Evolutionary conservation across 2,797 vertebrate species (phyloP), one percentile per base, ranked within the genome.

Genomic region (Typhlichthys subterraneus): DNA sequence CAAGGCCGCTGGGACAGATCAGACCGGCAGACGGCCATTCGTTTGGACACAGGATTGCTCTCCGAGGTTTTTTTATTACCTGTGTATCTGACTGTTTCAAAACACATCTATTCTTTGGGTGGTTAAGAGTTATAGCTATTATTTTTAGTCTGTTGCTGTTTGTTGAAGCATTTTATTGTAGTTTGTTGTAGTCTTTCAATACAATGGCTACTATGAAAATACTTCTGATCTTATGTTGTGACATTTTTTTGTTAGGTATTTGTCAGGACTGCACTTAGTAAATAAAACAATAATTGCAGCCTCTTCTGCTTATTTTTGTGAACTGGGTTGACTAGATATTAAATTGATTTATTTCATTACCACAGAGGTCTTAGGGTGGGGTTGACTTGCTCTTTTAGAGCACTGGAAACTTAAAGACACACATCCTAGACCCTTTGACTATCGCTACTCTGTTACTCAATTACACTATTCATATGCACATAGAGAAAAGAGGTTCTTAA

Each of bases 21-120:
- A 69, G 70, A 65, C 69, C 67, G 65, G 53, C 65, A 4, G 75
- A 71, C 45, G 66, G 63, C 70, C 60, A 64, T 72, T 66, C 23
- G 19, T 72, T 46, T 58, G 13, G 23, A 47, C 42, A 47, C 12
- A n/a, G 38, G 38, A 33, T 33, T n/a, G 4, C 53, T 54, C 29
- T 54, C 23, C 29, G n/a, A 2, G n/a, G 6, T 12, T 56, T 13
- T 42, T 10, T 4, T 14, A 13, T 17, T 53, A 49, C 3, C 12
- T 12, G 47, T 4, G 12, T 56, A 38, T 69, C 7, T 33, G 12
- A 64, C 23, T 53, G 19, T 10, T 9, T 12, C 13, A 8, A 31
- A 13, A 38, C n/a, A 4, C 10, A 12, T 12, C 12, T 14, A 12
- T 12, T 10, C 38, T 42, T 42, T 42, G 38, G 38, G 38, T 29